Evolutionary conservation across 1,140 invertebrate genomes (phyloP).

Genomic region (Brachionus paranguensis): DNA sequence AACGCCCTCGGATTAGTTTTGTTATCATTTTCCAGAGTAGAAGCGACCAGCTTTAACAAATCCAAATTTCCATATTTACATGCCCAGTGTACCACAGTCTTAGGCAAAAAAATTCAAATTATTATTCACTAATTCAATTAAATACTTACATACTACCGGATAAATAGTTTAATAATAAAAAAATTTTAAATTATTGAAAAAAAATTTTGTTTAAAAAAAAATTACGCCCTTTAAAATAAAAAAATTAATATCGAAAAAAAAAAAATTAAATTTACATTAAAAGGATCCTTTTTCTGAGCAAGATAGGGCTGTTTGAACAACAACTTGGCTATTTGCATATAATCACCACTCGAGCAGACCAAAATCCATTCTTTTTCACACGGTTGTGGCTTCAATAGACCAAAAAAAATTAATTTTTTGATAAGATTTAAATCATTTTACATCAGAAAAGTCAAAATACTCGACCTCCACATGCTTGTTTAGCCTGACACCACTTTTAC

Average conservation of each 20-base stretch:
- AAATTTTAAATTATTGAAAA: not conserved
- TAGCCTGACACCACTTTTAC: not conserved
- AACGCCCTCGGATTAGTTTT: conserved; percentile 9
- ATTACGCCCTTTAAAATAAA: not conserved
- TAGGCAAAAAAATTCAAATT: not conserved
- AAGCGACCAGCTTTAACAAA: conserved; percentile 11
- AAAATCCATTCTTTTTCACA: conserved; percentile 36
- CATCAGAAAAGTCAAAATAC: conserved; percentile 21
- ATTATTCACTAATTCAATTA: not conserved
- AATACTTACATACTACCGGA: conserved; percentile 28
- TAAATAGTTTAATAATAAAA: not conserved
- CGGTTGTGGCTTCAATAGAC: not conserved
- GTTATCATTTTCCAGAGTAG: conserved; percentile 22
- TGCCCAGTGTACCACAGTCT: conserved; percentile 37
- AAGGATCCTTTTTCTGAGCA: conserved; percentile 37
- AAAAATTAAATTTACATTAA: conserved; percentile 25
- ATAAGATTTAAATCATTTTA: not conserved
- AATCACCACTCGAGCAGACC: conserved; percentile 28
- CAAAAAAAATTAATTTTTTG: not conserved
- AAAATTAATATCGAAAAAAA: not conserved
- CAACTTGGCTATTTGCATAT: conserved; percentile 20
- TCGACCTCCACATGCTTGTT: not conserved
- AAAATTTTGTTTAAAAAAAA: not conserved
- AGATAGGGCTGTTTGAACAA: conserved; percentile 31
- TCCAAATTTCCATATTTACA: conserved; percentile 37